Evolutionary conservation across 2,113 vertebrate genomes (phyloP).

Genomic region (Urocynchramus pylzowi): DNA sequence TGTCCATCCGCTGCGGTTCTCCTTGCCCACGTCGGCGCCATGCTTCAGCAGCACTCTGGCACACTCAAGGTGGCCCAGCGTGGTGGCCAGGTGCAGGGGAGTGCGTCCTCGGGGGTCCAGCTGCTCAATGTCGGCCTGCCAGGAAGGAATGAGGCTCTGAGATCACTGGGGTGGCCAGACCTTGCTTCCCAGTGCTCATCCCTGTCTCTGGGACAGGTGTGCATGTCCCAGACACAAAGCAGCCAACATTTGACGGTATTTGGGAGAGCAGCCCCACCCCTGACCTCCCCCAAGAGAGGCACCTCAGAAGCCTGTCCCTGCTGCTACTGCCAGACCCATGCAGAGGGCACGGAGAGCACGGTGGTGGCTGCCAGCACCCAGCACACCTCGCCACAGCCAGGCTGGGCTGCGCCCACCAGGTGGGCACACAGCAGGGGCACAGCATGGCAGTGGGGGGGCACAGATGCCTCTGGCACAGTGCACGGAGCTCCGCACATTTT

Average conservation of each 20-base stretch:
- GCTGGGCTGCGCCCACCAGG: neutral
- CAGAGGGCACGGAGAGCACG: neutral
- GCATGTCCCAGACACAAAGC: neutral
- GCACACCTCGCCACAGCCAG: accelerated
- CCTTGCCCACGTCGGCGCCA: conserved; percentile 90
- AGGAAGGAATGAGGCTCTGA: neutral
- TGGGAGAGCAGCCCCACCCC: neutral
- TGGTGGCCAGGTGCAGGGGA: conserved; percentile 92
- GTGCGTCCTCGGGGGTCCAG: conserved; percentile 93
- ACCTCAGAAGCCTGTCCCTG: neutral
- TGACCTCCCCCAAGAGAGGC: neutral
- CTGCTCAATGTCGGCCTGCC: conserved; percentile 85
- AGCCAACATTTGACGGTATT: neutral
- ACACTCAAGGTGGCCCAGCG: conserved; percentile 89
- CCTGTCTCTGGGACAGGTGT: too few species aligned
- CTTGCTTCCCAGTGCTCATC: neutral
- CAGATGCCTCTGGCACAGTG: accelerated
- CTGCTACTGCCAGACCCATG: neutral
- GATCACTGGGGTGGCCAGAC: accelerated
- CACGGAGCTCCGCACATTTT: neutral
- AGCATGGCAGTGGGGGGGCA: accelerated
- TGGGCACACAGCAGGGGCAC: neutral
- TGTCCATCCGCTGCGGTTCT: conserved; percentile 96
- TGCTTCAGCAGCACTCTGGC: conserved; percentile 87
- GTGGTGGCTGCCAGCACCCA: neutral